Conservation (phyloP, 2,113 vertebrate genomes). For the Sylvilagus bachmani region DNA sequence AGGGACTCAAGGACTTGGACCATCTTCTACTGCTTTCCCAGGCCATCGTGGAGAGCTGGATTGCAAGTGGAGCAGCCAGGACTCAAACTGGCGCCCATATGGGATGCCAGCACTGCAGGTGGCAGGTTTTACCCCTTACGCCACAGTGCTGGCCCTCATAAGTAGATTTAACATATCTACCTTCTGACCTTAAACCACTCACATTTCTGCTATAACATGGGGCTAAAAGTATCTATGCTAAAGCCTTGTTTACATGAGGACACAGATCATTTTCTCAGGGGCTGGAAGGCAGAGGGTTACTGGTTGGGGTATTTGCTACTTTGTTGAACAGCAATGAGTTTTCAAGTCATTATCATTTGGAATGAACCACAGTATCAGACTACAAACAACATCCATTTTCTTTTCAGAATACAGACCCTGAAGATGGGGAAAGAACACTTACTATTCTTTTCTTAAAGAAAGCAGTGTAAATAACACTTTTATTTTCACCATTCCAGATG, state of each 20-base stretch:
- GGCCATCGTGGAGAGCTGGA: too few relatives aligned
- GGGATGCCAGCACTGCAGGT: too few relatives aligned
- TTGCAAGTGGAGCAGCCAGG: too few relatives aligned
- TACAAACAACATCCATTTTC: constrained; percentile 73
- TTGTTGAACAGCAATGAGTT: constrained; percentile 12
- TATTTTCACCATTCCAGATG: constrained; percentile 87
- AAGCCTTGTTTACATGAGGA: not conserved
- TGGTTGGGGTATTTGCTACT: not conserved
- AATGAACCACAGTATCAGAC: constrained; percentile 71
- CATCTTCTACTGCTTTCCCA: too few relatives aligned
- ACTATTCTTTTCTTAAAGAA: constrained; percentile 82
- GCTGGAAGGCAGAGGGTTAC: not conserved
- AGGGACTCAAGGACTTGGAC: too few relatives aligned
- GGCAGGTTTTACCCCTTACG: too few relatives aligned
- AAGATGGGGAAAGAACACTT: constrained; percentile 75
- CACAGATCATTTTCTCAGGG: not conserved
- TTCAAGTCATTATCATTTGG: constrained; percentile 70
- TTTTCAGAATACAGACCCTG: constrained; percentile 71
- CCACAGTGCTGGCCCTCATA: too few relatives aligned
- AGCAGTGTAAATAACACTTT: constrained; percentile 85
- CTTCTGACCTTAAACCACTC: not conserved
- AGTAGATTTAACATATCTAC: not conserved
- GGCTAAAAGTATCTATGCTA: not conserved
- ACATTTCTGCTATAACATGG: not conserved
- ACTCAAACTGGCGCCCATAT: too few relatives aligned